phyloP scores from a whole-genome alignment of 1,140 invertebrate species.

The Tetragonula clypearis region DNA sequence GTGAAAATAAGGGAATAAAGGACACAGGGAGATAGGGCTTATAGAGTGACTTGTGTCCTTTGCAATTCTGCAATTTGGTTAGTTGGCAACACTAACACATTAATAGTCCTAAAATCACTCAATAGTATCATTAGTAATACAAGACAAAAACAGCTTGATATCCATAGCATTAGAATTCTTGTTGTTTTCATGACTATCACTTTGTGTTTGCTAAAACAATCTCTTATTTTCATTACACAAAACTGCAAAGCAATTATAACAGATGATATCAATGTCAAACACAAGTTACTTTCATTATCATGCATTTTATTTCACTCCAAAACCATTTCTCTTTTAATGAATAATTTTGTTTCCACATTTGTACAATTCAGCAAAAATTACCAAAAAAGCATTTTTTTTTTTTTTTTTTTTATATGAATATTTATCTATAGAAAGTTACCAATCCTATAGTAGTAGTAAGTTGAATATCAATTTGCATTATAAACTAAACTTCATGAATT shows the following conservation, averaged over 20 bases:
- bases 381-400: background rate
- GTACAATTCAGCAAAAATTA: background rate
- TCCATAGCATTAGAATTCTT: conserved; percentile 46
- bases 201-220: conserved; percentile 11
- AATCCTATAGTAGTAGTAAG: background rate
- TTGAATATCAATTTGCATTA: conserved; percentile 15
- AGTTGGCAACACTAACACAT: conserved; percentile 81
- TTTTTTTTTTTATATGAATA: background rate
- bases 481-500: background rate
- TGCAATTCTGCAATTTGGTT: conserved; percentile 79
- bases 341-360: conserved; percentile 6
- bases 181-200: conserved; percentile 6
- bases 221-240: conserved; percentile 30
- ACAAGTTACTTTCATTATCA: conserved; percentile 54
- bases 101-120: conserved; percentile 80
- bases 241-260: conserved; percentile 56
- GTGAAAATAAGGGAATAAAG: conserved; percentile 16
- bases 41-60: conserved; percentile 79
- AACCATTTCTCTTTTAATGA: conserved; percentile 7
- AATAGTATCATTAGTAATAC: conserved; percentile 80
- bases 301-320: conserved; percentile 46
- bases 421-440: background rate
- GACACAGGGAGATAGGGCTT: conserved; percentile 73
- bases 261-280: conserved; percentile 23
- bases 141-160: conserved; percentile 67